phyloP scores from a whole-genome alignment of 2,888 invertebrate species.

The Chymomyza amoena region DNA sequence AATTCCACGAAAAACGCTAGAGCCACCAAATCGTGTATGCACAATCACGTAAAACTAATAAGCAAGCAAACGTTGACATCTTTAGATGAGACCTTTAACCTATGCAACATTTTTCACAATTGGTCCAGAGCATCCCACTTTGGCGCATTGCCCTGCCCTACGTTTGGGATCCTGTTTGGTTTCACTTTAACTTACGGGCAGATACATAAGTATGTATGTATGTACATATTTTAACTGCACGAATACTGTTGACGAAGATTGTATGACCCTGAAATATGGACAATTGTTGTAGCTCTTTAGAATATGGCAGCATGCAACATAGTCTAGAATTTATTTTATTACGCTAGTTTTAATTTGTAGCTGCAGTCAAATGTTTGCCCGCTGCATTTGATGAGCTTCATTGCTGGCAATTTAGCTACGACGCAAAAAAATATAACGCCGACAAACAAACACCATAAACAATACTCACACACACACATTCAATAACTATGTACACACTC shows the following conservation, averaged over 20 bases:
- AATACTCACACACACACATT: constrained; percentile 23
- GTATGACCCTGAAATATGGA: neutral
- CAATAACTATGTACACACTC: constrained; percentile 1
- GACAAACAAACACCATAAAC: constrained; percentile 42
- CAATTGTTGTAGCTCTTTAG: neutral
- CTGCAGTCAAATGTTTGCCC: constrained; percentile 56
- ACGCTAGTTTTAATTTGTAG: constrained; percentile 34
- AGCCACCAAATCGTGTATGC: too few species aligned
- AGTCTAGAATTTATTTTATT: constrained; percentile 6
- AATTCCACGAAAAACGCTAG: too few species aligned
- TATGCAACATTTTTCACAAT: too few species aligned
- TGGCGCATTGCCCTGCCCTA: too few species aligned
- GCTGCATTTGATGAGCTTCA: constrained; percentile 39
- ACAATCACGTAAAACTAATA: too few species aligned
- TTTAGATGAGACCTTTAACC: too few species aligned
- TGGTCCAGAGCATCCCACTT: too few species aligned
- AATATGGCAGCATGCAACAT: neutral
- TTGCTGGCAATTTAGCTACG: constrained; percentile 42
- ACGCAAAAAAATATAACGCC: constrained; percentile 42
- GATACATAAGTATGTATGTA: too few species aligned
- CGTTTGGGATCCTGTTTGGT: too few species aligned
- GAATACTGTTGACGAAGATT: neutral
- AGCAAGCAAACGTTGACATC: too few species aligned
- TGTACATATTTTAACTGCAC: too few species aligned
- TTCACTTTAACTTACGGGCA: too few species aligned